These are phyloP conservation scores for Ophraella communa DNA, from an alignment of 2,888 invertebrate genomes.

Conservation along the genomic window DNA sequence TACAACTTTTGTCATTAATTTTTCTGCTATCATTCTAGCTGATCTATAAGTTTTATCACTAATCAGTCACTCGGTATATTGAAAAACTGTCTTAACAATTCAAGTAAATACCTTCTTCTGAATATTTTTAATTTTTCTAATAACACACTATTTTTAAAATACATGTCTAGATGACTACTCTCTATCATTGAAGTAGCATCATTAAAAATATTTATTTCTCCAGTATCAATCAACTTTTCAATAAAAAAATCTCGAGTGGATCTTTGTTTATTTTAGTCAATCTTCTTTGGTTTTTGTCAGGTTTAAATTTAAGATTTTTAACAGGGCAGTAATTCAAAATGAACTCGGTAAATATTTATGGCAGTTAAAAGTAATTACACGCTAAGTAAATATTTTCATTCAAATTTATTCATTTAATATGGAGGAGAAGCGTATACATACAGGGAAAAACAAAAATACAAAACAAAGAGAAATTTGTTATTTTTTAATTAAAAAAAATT, in stretches of 20 bases:
- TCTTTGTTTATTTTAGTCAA: not conserved
- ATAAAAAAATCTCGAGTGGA: not conserved
- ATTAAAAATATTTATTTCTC: not conserved
- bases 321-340: not conserved
- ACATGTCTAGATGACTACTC: too few relatives aligned
- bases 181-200: not conserved
- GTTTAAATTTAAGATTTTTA: not conserved
- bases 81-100: too few relatives aligned
- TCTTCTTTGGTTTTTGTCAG: not conserved
- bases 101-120: too few relatives aligned
- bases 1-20: too few relatives aligned
- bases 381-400: slow-evolving; percentile 1
- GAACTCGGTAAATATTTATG: not conserved
- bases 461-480: too few relatives aligned
- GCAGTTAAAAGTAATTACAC: not conserved
- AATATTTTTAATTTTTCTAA: too few relatives aligned
- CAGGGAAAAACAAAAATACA: not conserved
- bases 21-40: too few relatives aligned
- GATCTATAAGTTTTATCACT: too few relatives aligned
- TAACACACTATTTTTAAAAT: too few relatives aligned
- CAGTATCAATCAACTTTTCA: not conserved
- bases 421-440: not conserved
- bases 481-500: too few relatives aligned
- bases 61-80: too few relatives aligned
- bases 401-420: not conserved